These are phyloP conservation scores for Hydrotaea cyrtoneurina DNA, from an alignment of 2,888 invertebrate species.

Conservation along the genomic window DNA sequence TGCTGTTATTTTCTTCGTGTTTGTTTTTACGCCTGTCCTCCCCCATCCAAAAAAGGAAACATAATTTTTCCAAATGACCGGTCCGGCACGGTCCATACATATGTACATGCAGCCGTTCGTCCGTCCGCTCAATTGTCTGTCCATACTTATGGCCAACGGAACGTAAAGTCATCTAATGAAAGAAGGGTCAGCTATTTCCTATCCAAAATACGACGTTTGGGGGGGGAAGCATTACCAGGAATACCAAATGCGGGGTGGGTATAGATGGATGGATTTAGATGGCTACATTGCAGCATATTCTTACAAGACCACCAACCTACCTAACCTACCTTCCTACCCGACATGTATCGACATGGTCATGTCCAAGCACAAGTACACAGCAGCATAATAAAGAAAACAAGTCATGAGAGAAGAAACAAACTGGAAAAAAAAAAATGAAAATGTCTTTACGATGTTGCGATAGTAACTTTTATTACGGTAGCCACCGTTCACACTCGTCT, in stretches of 20 bases:
- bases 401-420: no score
- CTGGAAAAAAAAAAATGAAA: conserved; percentile 39
- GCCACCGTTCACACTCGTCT: conserved; percentile 3
- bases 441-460: conserved; percentile 60
- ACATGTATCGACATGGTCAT: neutral
- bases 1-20: conserved; percentile 8
- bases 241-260: neutral
- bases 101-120: neutral
- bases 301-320: neutral
- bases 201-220: conserved; percentile 11
- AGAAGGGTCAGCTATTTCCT: conserved; percentile 41
- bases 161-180: conserved; percentile 53
- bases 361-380: conserved; percentile 3
- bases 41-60: conserved; percentile 31
- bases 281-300: neutral
- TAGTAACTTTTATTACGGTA: conserved; percentile 60
- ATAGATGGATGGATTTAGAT: neutral
- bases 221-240: neutral
- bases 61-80: conserved; percentile 52
- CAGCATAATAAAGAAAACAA: conserved; percentile 44
- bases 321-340: no score
- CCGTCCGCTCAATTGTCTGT: neutral
- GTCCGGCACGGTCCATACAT: neutral
- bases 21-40: conserved; percentile 32
- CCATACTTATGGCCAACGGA: conserved; percentile 45